These are phyloP conservation scores for Gavialis gangeticus DNA, from an alignment of 2,113 vertebrate species.

Conservation along the genomic window DNA sequence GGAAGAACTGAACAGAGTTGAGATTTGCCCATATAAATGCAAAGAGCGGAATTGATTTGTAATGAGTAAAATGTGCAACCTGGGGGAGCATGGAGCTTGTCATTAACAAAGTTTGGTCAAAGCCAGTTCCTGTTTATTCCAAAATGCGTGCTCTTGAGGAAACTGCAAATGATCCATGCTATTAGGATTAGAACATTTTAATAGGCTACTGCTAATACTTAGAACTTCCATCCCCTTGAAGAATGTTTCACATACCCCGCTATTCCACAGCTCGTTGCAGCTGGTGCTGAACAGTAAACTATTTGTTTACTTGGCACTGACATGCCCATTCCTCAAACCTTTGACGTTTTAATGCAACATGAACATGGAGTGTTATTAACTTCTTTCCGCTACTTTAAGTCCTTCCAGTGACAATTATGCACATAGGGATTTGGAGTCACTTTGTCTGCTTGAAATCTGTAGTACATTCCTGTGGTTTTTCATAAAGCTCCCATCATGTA, in stretches of 20 bases:
- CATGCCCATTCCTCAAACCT: neutral
- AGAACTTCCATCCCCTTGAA: rapidly evolving
- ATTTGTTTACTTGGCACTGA: neutral
- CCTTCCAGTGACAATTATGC: slow-evolving; percentile 13
- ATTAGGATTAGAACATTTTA: neutral
- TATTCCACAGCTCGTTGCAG: neutral
- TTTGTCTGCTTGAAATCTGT: slow-evolving; percentile 31
- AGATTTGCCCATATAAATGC: neutral
- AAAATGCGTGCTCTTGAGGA: neutral
- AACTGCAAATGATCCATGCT: neutral
- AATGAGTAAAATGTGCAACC: neutral
- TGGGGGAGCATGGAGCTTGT: neutral
- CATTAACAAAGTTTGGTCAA: neutral
- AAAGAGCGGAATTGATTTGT: neutral
- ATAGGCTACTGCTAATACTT: neutral
- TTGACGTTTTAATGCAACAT: neutral
- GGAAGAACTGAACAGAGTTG: neutral
- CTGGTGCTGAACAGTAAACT: rapidly evolving
- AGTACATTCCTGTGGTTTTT: neutral
- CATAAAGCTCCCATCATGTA: neutral
- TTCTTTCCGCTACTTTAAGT: neutral
- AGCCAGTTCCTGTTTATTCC: neutral
- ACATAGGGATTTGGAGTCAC: neutral
- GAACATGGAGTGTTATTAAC: neutral
- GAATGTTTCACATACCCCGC: rapidly evolving